Conservation (phyloP, 2,797 vertebrate species). For the Chloroceryle inda region DNA sequence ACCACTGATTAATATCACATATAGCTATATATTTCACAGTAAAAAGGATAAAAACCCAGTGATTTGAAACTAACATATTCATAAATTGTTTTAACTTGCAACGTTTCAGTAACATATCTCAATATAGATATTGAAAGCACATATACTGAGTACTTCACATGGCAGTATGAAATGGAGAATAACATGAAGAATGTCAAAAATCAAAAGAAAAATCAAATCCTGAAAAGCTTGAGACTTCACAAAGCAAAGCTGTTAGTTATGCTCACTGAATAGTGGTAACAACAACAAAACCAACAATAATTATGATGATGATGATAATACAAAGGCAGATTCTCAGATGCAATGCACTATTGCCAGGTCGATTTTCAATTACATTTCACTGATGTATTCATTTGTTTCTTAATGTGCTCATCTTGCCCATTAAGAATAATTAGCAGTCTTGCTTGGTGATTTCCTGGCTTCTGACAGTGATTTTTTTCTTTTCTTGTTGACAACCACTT, state of each 20-base stretch:
- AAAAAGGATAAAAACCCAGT: not conserved
- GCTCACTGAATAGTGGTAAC: conserved; percentile 69
- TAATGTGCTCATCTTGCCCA: conserved; percentile 86
- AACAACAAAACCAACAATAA: conserved; percentile 79
- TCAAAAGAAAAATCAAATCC: conserved; percentile 60
- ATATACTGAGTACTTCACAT: not conserved
- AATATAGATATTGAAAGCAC: conserved; percentile 16
- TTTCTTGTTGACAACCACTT: conserved; percentile 79
- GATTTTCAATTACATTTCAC: conserved; percentile 86
- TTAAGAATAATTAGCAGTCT: conserved; percentile 87
- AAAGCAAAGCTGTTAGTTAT: conserved; percentile 64
- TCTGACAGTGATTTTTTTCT: conserved; percentile 75
- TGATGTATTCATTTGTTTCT: conserved; percentile 86
- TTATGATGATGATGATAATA: conserved; percentile 78
- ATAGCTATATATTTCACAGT: conserved; percentile 12
- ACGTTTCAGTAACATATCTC: not conserved
- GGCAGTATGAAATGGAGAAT: conserved; percentile 51
- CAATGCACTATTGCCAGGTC: conserved; percentile 80
- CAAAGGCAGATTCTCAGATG: conserved; percentile 80
- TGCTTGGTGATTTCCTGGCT: conserved; percentile 84
- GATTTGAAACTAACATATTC: not conserved
- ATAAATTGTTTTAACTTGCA: not conserved
- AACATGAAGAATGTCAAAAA: conserved; percentile 31
- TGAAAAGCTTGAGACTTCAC: conserved; percentile 61
- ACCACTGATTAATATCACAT: not conserved